Evolutionary conservation across 1,140 invertebrate species (phyloP).

Genomic region (Neelides sp.): DNA sequence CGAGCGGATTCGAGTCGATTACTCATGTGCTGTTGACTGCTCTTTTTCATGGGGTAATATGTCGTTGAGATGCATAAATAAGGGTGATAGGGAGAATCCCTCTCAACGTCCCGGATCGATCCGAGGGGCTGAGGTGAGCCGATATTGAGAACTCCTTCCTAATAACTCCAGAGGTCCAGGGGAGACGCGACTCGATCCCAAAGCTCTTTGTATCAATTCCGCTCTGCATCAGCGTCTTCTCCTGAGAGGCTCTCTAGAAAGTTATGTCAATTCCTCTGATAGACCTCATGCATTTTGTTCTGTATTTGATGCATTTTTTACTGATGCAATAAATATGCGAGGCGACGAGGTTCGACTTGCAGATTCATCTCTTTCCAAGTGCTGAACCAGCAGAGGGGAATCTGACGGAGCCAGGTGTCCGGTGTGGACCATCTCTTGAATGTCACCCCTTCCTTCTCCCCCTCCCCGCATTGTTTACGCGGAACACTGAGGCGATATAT

Average conservation of each 20-base stretch:
- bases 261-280: slow-evolving; percentile 25
- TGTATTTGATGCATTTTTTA: slow-evolving; percentile 31
- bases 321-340: slow-evolving; percentile 30
- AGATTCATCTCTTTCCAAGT: slow-evolving; percentile 26
- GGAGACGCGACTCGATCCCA: no score
- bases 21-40: slow-evolving; percentile 30
- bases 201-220: no score
- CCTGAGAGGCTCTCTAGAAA: slow-evolving; percentile 10
- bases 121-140: no score
- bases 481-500: slow-evolving; percentile 10
- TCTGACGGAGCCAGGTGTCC: not conserved
- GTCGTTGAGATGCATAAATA: slow-evolving; percentile 26
- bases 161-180: no score
- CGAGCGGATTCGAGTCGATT: slow-evolving; percentile 27
- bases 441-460: slow-evolving; percentile 20
- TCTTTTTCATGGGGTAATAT: slow-evolving; percentile 29
- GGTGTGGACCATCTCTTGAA: slow-evolving; percentile 11
- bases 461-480: slow-evolving; percentile 23
- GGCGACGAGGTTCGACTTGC: slow-evolving; percentile 20
- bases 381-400: slow-evolving; percentile 27
- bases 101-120: slow-evolving; percentile 17
- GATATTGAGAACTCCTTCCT: no score
- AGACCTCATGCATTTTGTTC: slow-evolving; percentile 27
- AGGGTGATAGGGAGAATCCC: slow-evolving; percentile 18
- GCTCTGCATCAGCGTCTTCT: slow-evolving; percentile 19